Percentiles rank a stretch among this genome's conserved stretches.
These are phyloP conservation scores for Ciconia stormi DNA, from an alignment of 2,113 vertebrate genomes.

Conservation along the genomic window DNA sequence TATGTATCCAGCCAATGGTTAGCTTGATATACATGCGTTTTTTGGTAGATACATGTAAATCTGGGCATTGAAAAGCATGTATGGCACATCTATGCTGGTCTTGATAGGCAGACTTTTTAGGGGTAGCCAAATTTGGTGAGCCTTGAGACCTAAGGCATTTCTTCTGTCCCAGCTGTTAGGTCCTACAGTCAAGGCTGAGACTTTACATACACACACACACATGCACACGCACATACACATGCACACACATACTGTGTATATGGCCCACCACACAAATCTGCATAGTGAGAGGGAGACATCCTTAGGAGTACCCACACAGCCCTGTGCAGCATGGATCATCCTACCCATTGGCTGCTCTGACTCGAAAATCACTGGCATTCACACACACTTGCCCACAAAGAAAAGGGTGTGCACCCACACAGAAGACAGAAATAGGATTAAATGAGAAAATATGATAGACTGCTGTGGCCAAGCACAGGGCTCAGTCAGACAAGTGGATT, in stretches of 20 bases:
- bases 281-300: neutral
- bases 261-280: neutral
- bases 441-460: neutral
- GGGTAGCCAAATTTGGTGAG: neutral
- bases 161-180: neutral
- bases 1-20: neutral
- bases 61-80: neutral
- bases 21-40: neutral
- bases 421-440: neutral
- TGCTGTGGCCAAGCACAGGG: neutral
- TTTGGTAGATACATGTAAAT: neutral
- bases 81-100: neutral
- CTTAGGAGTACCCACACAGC: neutral
- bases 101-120: neutral
- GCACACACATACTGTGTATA: neutral
- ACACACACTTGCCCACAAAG: neutral
- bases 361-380: neutral
- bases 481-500: neutral
- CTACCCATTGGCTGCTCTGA: neutral
- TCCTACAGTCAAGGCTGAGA: neutral
- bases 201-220: neutral
- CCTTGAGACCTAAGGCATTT: neutral
- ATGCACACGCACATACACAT: accelerated
- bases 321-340: accelerated
- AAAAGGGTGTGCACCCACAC: neutral